Evolutionary conservation across 2,888 invertebrate species (phyloP), one percentile per base, ranked within the genome.

Genomic region (Aricia artaxerxes): DNA sequence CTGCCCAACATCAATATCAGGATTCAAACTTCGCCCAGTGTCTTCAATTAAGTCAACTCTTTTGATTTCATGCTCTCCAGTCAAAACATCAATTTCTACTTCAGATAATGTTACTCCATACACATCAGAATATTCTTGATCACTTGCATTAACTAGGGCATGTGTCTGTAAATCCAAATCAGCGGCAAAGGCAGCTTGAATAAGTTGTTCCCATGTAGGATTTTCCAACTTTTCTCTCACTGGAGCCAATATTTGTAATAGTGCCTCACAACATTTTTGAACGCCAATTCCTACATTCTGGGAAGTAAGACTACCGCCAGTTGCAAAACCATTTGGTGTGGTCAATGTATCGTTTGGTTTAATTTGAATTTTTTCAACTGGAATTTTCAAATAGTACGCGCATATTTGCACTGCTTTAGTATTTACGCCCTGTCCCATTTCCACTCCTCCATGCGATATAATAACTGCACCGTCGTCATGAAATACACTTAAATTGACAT

Each of bases 361-460:
- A 1, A 97, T 95, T 61, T 92, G 94, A 1, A 98, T 91, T 89
- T 95, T 94, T 0, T 96, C 95, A 69, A 97, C 82, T 3, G 96
- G 93, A 79, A 97, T 96, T 1, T 96, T 96, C 0, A 97, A 90
- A 2, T 95, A 95, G 84, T 96, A 95, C 0, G 97, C 97, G 4
- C 91, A 88, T 2, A 96, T 95, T 92, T 97, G 97, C 4, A 95
- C 95, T 0, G 96, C 95, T 95, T 96, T 92, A 1, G 97, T 97
- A 82, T 97, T 92, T 76, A 97, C 95, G 11, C 98, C 98, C 92
- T 98, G 98, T 0, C 98, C 98, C 85, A 96, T 95, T 92, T 97
- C 97, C 49, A 97, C 92, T 1, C 97, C 97, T 16, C 96, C 96
- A 83, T 97, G 97, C 1, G 95, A 91, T 7, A 98, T 91, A 0